phyloP scores from a whole-genome alignment of 2,888 invertebrate genomes.

The Acholoe squamosa region DNA sequence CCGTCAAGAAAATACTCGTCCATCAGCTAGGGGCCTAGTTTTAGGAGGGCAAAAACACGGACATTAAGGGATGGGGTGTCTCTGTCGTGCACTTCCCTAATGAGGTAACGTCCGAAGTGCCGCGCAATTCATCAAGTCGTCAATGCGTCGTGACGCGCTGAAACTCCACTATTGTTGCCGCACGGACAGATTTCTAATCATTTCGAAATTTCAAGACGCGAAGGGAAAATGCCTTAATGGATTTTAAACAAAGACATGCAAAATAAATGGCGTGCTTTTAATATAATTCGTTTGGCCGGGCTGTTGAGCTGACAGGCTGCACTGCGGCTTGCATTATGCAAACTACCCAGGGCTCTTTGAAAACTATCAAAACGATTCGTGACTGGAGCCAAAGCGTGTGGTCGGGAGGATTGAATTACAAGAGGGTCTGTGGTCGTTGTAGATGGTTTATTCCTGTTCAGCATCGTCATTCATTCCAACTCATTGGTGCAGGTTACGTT shows the following conservation, averaged over 20 bases:
- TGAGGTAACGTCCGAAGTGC: conserved; percentile 34
- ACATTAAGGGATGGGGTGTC: conserved; percentile 22
- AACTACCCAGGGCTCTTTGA: background rate
- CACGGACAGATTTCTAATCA: conserved; percentile 37
- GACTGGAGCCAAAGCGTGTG: background rate
- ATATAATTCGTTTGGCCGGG: conserved; percentile 8
- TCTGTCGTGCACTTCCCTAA: conserved; percentile 30
- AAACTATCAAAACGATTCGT: background rate
- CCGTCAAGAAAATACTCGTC: background rate
- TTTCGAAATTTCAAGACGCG: conserved; percentile 53
- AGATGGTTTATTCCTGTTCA: background rate
- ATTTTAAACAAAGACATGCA: conserved; percentile 59
- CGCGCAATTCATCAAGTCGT: conserved; percentile 40
- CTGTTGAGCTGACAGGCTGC: background rate
- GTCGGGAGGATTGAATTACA: background rate
- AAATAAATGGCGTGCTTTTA: conserved; percentile 60
- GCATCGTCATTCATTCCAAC: background rate
- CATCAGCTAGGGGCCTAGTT: conserved; percentile 1
- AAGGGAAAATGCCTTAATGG: conserved; percentile 52
- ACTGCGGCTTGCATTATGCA: background rate
- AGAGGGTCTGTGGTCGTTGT: background rate
- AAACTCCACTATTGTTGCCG: conserved; percentile 32
- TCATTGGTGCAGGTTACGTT: background rate
- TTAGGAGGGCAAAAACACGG: background rate
- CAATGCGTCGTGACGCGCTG: conserved; percentile 33